Percentiles rank a stretch among this genome's conserved stretches.
These are phyloP conservation scores for Desmodus rotundus DNA, from an alignment of 2,113 vertebrate genomes.

Conservation along the genomic window DNA sequence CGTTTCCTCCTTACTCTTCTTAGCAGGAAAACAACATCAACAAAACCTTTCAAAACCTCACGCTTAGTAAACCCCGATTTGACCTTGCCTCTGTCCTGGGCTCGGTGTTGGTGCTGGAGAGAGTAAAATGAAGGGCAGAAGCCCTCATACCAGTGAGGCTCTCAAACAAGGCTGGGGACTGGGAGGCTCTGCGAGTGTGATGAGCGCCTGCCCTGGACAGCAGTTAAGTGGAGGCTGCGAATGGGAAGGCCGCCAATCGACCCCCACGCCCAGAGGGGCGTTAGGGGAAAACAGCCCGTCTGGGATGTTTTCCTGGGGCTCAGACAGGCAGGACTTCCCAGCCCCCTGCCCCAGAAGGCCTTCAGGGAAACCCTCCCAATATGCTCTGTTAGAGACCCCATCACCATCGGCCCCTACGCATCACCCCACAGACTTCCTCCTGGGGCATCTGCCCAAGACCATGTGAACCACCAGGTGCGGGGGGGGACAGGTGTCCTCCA, in stretches of 20 bases:
- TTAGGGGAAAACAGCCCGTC: neutral
- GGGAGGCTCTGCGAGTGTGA: neutral
- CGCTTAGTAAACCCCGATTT: neutral
- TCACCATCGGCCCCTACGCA: neutral
- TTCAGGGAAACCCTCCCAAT: neutral
- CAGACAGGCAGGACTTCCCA: neutral
- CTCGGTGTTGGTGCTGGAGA: neutral
- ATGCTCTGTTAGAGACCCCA: neutral
- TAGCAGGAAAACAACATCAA: constrained; percentile 4
- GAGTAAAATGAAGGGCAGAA: neutral
- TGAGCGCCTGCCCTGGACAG: neutral
- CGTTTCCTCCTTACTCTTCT: neutral
- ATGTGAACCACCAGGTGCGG: neutral
- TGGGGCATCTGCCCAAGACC: neutral
- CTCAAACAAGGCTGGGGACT: neutral
- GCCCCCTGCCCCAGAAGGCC: neutral
- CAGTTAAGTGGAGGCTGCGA: neutral
- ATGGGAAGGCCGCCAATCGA: neutral
- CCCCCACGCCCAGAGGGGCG: neutral
- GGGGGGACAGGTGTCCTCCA: neutral
- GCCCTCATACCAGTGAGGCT: neutral
- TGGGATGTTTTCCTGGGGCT: neutral
- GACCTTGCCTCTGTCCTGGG: neutral
- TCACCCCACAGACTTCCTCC: neutral
- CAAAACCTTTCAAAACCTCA: neutral